Base-by-base conservation (phyloP, 2,113 vertebrate species). In the Nothoprocta perdicaria region DNA sequence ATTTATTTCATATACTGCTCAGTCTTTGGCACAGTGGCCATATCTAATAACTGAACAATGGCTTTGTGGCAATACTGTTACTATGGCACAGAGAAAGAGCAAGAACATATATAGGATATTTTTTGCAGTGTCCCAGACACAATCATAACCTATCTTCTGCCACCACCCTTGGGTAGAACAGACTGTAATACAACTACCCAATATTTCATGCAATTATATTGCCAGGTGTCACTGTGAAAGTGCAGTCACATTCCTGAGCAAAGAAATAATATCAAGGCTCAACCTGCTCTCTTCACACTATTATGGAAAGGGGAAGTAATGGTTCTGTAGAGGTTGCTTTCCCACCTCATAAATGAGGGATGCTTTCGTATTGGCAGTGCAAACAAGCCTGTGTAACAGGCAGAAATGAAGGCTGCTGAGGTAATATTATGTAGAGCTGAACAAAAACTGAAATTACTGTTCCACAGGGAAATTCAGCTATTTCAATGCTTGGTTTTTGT, bases 311-410 rank as follows among this genome's bases (percentile, higher is more conserved):
- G 52, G 93, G 85, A 91, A 95, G 65, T 95, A 95, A 96, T 95
- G 83, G 57, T 76, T 95, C 94, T 95, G 60, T 77, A 89, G 89
- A 94, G 88, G 82, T 83, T 95, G 68, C 77, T 95, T 95, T 95
- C 92, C 68, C 92, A 94, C 88, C 88, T 96, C 88, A 84, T 96
- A 94, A 96, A 96, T 57, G 92, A 88, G 83, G 46, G 93, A 87
- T 94, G 65, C 69, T 84, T 95, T 94, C 92, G 91, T 86, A 75
- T 48, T 12, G 79, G 89, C 83, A 91, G 63, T 43, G 55, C 31
- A 80, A 63, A 74, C 80, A 91, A 89, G 89, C 83, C 66, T 78
- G 60, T 60, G 14, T 80, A 91, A 83, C 38, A 57, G 79, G 65
- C 67, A 57, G 31, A 86, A 95, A 75, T 2, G 65, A 89, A 83